phyloP scores from a whole-genome alignment of 2,888 invertebrate genomes.

The Megamerina dolium region DNA sequence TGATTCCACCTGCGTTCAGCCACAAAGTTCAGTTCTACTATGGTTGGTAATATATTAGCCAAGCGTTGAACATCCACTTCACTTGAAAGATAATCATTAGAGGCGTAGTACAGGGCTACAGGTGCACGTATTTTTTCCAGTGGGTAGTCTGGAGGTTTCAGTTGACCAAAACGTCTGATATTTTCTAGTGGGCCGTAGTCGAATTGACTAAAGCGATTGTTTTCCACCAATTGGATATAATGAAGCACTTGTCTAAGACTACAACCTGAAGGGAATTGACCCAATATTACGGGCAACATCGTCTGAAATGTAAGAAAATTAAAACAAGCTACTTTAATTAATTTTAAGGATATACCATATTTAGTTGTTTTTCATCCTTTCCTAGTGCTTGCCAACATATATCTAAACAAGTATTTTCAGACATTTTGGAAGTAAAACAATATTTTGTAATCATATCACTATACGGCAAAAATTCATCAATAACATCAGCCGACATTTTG shows the following conservation, averaged over 20 bases:
- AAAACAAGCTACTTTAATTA: background rate
- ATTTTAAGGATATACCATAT: slow-evolving; percentile 32
- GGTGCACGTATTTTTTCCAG: slow-evolving; percentile 49
- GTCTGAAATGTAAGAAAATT: slow-evolving; percentile 45
- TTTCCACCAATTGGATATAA: slow-evolving; percentile 50
- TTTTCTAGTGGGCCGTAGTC: slow-evolving; percentile 51
- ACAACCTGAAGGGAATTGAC: slow-evolving; percentile 58
- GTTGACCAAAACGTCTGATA: slow-evolving; percentile 51
- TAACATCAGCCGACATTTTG: slow-evolving; percentile 10
- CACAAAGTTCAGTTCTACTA: slow-evolving; percentile 25
- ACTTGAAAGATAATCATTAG: slow-evolving; percentile 50
- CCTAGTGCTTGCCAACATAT: slow-evolving; percentile 52
- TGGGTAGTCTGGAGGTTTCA: slow-evolving; percentile 49
- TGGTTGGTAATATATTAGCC: slow-evolving; percentile 30
- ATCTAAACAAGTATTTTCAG: slow-evolving; percentile 30
- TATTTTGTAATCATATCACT: background rate
- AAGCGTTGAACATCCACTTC: slow-evolving; percentile 33
- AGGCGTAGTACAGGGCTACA: slow-evolving; percentile 52
- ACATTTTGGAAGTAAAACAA: slow-evolving; percentile 22
- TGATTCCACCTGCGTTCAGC: slow-evolving; percentile 35
- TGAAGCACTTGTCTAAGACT: slow-evolving; percentile 53
- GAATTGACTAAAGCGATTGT: slow-evolving; percentile 48
- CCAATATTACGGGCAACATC: slow-evolving; percentile 55
- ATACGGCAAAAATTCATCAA: slow-evolving; percentile 27
- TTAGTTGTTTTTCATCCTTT: slow-evolving; percentile 44